phyloP scores from a whole-genome alignment of 1,140 invertebrate species.

The Caenorhabditis inopinata region DNA sequence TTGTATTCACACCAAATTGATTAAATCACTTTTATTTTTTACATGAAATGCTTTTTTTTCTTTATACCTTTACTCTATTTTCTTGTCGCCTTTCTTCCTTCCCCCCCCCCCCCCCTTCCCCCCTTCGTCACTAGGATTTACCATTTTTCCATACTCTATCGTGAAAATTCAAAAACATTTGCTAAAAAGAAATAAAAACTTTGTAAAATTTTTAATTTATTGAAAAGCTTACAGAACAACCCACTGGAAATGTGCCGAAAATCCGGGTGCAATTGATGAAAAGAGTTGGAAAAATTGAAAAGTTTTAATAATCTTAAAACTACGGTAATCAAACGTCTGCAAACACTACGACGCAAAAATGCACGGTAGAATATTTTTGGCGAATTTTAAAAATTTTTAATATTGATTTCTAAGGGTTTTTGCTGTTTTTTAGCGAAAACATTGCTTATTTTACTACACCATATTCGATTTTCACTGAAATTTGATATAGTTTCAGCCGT shows the following conservation, averaged over 20 bases:
- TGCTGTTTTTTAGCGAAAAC: too few species aligned
- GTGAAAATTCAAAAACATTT: background rate
- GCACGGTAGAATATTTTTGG: background rate
- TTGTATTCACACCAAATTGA: too few species aligned
- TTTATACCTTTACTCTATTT: background rate
- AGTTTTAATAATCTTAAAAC: background rate
- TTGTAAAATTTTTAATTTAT: background rate
- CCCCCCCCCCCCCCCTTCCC: background rate
- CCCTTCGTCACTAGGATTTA: background rate
- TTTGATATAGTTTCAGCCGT: too few species aligned
- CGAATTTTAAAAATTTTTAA: conserved; percentile 12
- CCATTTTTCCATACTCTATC: background rate
- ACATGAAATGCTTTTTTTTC: background rate
- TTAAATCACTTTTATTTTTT: background rate
- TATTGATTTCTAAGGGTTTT: background rate
- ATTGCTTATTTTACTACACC: too few species aligned
- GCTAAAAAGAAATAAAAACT: too few species aligned
- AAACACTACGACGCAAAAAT: background rate
- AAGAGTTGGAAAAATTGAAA: background rate
- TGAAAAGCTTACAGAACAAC: background rate
- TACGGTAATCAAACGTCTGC: background rate
- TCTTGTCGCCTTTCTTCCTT: background rate
- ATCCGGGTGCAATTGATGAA: background rate
- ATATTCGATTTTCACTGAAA: too few species aligned
- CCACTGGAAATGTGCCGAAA: background rate